These are phyloP conservation scores for Cryptoprocta ferox DNA, from an alignment of 2,797 vertebrate species.

Conservation along the genomic window DNA sequence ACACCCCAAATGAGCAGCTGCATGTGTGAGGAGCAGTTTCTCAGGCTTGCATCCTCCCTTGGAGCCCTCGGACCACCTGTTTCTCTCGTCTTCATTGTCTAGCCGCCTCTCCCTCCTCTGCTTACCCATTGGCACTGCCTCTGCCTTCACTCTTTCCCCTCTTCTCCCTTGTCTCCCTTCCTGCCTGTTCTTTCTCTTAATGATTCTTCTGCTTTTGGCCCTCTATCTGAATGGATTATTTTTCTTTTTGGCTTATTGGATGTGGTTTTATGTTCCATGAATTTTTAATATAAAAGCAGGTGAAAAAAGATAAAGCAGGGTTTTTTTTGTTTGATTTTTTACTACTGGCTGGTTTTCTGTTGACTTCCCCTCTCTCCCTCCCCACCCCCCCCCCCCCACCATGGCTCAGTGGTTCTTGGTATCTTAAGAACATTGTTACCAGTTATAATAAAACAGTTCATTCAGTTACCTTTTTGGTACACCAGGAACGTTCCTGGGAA, in stretches of 20 bases:
- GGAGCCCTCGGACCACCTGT: not conserved
- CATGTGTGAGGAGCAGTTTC: conserved; percentile 42
- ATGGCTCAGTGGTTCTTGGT: not conserved
- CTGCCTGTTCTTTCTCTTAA: not conserved
- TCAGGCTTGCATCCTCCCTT: not conserved
- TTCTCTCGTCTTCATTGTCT: not conserved
- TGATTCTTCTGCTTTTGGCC: not conserved
- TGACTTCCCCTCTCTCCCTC: too few relatives aligned
- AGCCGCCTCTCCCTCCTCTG: not conserved
- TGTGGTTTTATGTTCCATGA: not conserved
- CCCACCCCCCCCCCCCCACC: rapidly evolving
- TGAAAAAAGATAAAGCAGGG: not conserved
- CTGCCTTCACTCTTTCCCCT: not conserved
- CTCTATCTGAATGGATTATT: not conserved
- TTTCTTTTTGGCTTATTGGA: conserved; percentile 31
- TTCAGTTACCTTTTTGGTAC: not conserved
- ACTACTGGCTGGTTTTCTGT: not conserved
- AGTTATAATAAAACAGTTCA: not conserved
- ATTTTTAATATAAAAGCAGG: conserved; percentile 19
- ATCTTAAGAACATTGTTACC: not conserved
- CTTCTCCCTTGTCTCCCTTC: not conserved
- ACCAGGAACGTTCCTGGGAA: not conserved
- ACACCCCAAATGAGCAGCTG: conserved; percentile 39
- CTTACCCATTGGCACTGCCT: not conserved
- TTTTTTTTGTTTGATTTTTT: not conserved